Evolutionary conservation across 2,888 invertebrate species (phyloP), one percentile per base, ranked within the genome.

Genomic region (Argyresthia goedartella): DNA sequence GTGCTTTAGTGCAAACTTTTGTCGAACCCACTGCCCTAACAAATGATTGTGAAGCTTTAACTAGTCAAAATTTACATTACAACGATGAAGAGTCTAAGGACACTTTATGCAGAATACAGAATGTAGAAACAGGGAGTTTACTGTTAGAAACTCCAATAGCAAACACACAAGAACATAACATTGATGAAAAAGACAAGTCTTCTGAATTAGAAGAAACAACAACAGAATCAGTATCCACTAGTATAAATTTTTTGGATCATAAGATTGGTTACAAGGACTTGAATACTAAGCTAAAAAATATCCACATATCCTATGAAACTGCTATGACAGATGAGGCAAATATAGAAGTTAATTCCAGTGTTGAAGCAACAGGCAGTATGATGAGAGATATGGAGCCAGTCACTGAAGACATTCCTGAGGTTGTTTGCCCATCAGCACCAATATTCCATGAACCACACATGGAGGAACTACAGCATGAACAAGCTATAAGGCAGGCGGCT

Each of bases 391-490:
- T 25, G 25, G 25, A 13, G n/a, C 4, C 13, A 15, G 44, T 14
- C 13, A 44, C 14, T 44, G 44, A 42, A 50, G 15, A 42, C 10
- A 11, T 15, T 7, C 36, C 48, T 50, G 41, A 50, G 16, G 42
- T 33, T 50, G 16, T 25, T 16, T 41, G 50, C 36, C 85, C 85
- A 25, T 78, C 84, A 39, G 85, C 85, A 6, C 85, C 85, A 13
- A 55, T 73, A 33, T 66, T 77, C 55, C 71, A 73, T 51, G 69
- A 67, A 57, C 36, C 50, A 0, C 53, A 57, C 54, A 15, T 42
- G 15, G 49, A 60, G 53, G 59, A 64, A 49, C 49, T 57, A 47
- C 9, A 11, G 13, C 14, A 47, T 16, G 39, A 11, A n/a, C 9
- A 39, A 39, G 9, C 39, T 25, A 25, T 25, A 25, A 25, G 14